Evolutionary conservation across 2,113 vertebrate genomes (phyloP), one percentile per base, ranked within the genome.

Genomic region (Hippocampus comes): DNA sequence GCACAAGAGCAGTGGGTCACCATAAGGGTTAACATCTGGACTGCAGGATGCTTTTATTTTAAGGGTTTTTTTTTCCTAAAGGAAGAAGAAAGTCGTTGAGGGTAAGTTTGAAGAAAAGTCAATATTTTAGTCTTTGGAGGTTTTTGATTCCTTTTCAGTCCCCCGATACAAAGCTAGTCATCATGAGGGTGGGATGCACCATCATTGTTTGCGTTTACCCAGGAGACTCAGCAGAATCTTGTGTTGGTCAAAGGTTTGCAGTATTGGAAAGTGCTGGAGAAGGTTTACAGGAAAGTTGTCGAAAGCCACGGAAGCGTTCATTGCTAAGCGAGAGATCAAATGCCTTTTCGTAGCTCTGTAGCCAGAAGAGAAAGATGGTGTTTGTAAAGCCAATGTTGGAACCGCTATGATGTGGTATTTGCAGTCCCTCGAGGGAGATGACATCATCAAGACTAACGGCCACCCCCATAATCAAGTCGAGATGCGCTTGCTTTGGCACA

Each of bases 251-350:
- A 38, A 38, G 34, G 34, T 38, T 38, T 38, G 34, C 34, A 38
- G 34, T 38, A 38, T 38, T 38, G 34, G 34, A 38, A 38, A 38
- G 34, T 38, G 34, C 34, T 38, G 34, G 34, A 38, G 34, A 38
- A 38, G 34, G 34, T 41, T 71, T 73, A 65, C 1, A 5, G 88
- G 79, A 91, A 92, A 87, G 90, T 92, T 86, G 83, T 76, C 49
- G 66, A 59, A 68, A 83, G 88, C 63, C 23, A 18, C n/a, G 53
- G 53, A 90, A 81, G 88, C 89, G 84, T 85, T 82, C 42, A 55
- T 9, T 81, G 81, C 69, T 83, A 76, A 85, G 78, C 76, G 79
- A 84, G 23, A 86, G 51, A 78, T 77, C 78, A 48, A 70, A 74
- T 75, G 46, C 74, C 51, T 74, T 63, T 61, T 41, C 73, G 70